Evolutionary conservation across 1,140 invertebrate genomes (phyloP).

Genomic region (Galleria mellonella): DNA sequence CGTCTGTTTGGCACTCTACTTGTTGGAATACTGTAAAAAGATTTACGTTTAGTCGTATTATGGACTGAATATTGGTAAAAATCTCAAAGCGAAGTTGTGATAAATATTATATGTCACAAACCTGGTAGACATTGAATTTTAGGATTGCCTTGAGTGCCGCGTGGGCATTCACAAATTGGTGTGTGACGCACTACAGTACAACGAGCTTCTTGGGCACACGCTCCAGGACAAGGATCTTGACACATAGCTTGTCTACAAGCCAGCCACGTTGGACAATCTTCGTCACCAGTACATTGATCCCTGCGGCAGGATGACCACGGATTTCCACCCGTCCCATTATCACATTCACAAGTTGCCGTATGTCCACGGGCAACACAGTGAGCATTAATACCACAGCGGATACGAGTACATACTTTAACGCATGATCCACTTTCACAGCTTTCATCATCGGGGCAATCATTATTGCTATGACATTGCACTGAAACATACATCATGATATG

Average conservation of each 20-base stretch:
- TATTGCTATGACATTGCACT: slow-evolving; percentile 90
- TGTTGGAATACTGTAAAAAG: slow-evolving; percentile 66
- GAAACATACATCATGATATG: slow-evolving; percentile 18
- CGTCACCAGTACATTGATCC: slow-evolving; percentile 84
- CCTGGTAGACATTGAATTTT: slow-evolving; percentile 78
- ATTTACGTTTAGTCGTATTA: no score
- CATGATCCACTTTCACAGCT: slow-evolving; percentile 91
- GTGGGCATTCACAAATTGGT: slow-evolving; percentile 86
- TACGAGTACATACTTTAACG: slow-evolving; percentile 84
- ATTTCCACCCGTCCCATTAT: slow-evolving; percentile 83
- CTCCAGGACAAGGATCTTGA: slow-evolving; percentile 85
- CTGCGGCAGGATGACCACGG: slow-evolving; percentile 83
- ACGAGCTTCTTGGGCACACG: slow-evolving; percentile 78
- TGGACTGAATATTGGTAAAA: no score
- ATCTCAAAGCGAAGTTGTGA: no score
- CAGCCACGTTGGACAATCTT: slow-evolving; percentile 83
- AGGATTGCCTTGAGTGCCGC: slow-evolving; percentile 88
- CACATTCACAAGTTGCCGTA: slow-evolving; percentile 86
- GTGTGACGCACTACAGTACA: slow-evolving; percentile 87
- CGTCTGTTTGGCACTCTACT: slow-evolving; percentile 86
- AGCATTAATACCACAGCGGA: slow-evolving; percentile 89
- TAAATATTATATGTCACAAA: slow-evolving; percentile 38
- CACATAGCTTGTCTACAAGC: slow-evolving; percentile 85
- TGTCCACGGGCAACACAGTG: slow-evolving; percentile 85
- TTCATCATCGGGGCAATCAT: slow-evolving; percentile 87